Evolutionary conservation across 2,888 invertebrate genomes (phyloP).

Genomic region (Eilema griseolum): DNA sequence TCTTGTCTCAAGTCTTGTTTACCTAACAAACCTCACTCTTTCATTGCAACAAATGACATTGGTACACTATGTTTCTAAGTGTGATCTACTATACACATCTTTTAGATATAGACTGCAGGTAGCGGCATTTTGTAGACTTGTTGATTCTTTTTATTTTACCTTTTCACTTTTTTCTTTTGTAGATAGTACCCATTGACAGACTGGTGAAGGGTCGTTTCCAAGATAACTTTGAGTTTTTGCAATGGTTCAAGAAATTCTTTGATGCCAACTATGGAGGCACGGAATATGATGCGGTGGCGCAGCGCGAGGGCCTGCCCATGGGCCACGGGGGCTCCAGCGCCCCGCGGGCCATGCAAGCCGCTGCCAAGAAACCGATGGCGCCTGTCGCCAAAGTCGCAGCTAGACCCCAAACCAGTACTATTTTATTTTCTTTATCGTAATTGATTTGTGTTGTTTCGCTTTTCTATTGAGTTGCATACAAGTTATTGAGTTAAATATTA

Average conservation of each 20-base stretch:
- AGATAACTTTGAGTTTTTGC: conserved; percentile 99
- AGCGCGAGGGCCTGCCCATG: conserved; percentile 95
- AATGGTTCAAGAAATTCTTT: conserved; percentile 99
- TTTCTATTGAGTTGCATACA: conserved; percentile 43
- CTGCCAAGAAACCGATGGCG: conserved; percentile 78
- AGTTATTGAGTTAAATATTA: conserved; percentile 24
- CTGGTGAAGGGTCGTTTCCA: conserved; percentile 99
- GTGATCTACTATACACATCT: conserved; percentile 46
- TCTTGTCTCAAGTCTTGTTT: conserved; percentile 23
- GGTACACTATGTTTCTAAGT: conserved; percentile 52
- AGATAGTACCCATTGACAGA: conserved; percentile 97
- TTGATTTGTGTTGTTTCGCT: conserved; percentile 51
- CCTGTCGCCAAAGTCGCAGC: conserved; percentile 87
- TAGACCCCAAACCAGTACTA: conserved; percentile 88
- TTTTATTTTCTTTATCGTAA: conserved; percentile 68
- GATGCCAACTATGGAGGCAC: conserved; percentile 99
- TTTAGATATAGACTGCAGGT: conserved; percentile 50
- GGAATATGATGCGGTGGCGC: conserved; percentile 96
- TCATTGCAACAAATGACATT: conserved; percentile 27
- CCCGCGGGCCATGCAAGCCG: conserved; percentile 75
- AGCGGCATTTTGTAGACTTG: conserved; percentile 64
- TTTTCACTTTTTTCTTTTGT: conserved; percentile 83
- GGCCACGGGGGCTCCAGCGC: conserved; percentile 91
- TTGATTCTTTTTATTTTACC: conserved; percentile 70
- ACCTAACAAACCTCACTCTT: conserved; percentile 10